Evolutionary conservation across 1,140 invertebrate genomes (phyloP), one percentile per base, ranked within the genome.

Genomic region (Heliconius himera): DNA sequence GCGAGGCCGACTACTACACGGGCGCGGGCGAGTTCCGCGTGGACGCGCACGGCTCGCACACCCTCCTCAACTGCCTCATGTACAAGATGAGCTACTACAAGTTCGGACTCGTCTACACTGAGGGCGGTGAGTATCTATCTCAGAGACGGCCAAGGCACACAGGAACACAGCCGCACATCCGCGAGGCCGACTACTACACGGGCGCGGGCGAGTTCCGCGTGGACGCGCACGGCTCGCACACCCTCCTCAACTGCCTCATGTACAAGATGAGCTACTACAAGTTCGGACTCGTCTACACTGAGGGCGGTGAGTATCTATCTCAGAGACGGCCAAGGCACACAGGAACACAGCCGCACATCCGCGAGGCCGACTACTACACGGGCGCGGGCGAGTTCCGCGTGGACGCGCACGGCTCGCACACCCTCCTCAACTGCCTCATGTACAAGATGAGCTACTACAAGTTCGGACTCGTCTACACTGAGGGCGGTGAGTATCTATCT

Each of bases 71-170:
- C 94, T 98, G 97, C 88, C 96, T 99, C 70, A 99, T 99, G 98
- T 99, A 99, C 94, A 99, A 99, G 95, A 98, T 99, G 97, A 98
- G 98, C 94, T 99, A 99, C 89, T 99, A 99, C 94, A 96, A 97
- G 88, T 99, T 99, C 90, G 98, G 98, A 0, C 96, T 97, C 89
- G 97, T 99, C 82, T 99, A 99, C 91, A 99, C 99, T 0, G 99
- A 99, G 96, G 97, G 97, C 91, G 98, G 98, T 97, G 94, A 75
- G 87, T 56, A 20, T 0, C 11, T 41, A 11, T 11, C 38, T 41
- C 9, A 41, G 38, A 41, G 11, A 11, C 11, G 38, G 9, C 38
- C 29, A 29, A 29, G 1, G 2, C 29, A 29, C 29, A 6, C 33
- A 33, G 3, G 33, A n/a, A n/a, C n/a, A n/a, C n/a, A n/a, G n/a